phyloP scores from a whole-genome alignment of 2,797 vertebrate genomes.

The Acipenser ruthenus region DNA sequence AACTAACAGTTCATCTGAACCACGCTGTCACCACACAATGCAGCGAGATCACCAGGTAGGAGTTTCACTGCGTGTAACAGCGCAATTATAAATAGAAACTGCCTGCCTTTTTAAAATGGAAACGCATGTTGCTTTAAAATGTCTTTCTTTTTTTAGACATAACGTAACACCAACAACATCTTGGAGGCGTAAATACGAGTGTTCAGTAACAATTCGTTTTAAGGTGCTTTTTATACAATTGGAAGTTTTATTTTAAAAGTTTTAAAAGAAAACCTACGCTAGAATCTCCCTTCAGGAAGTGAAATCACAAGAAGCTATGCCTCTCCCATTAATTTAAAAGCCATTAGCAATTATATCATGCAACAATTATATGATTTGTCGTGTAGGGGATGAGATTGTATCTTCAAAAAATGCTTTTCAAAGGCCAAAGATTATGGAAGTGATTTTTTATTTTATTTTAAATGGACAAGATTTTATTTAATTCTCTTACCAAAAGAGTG shows the following conservation, averaged over 20 bases:
- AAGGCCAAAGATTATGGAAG: background rate
- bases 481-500: slow-evolving; percentile 11
- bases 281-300: too few species aligned
- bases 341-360: background rate
- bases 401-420: background rate
- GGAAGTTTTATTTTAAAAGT: background rate
- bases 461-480: background rate
- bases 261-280: background rate
- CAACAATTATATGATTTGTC: too few species aligned
- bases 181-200: too few species aligned
- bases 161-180: too few species aligned
- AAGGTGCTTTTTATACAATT: background rate
- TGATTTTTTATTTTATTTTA: background rate
- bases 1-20: background rate
- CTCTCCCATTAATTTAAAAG: background rate
- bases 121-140: background rate
- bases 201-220: too few species aligned
- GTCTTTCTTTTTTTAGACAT: background rate
- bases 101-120: too few species aligned
- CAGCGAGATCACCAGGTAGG: background rate
- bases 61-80: slow-evolving; percentile 1
- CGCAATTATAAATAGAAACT: too few species aligned
- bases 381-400: too few species aligned
- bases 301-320: background rate
- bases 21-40: background rate